Conservation (phyloP, 2,113 vertebrate genomes). For the Seriola quinqueradiata region DNA sequence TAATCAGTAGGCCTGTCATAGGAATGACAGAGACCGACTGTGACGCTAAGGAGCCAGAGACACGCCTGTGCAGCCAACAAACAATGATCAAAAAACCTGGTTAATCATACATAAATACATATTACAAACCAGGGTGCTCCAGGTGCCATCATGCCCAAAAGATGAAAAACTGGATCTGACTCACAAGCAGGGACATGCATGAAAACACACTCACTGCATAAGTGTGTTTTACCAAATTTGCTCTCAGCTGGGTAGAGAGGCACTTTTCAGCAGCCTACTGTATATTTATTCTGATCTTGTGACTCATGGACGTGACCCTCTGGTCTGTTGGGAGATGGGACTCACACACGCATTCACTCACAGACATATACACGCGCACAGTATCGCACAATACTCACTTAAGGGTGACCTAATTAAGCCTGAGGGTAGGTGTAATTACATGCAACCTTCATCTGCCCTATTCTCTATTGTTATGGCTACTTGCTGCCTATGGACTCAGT, state of each 20-base stretch:
- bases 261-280: conserved; percentile 30
- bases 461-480: conserved; percentile 73
- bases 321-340: conserved; percentile 40
- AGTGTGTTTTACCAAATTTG: conserved; percentile 20
- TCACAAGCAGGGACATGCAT: background rate
- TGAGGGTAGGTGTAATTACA: conserved; percentile 78
- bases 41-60: background rate
- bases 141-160: background rate
- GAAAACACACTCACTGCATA: conserved; percentile 23
- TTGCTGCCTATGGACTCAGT: conserved; percentile 58
- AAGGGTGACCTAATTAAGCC: conserved; percentile 80
- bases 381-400: conserved; percentile 67
- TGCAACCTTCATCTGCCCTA: conserved; percentile 76
- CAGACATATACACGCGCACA: conserved; percentile 26
- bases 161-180: conserved; percentile 12
- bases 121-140: background rate
- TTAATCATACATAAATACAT: background rate
- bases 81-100: background rate
- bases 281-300: conserved; percentile 50
- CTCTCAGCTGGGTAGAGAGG: conserved; percentile 32
- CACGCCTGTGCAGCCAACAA: background rate
- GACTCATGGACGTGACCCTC: conserved; percentile 50
- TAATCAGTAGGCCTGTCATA: conserved; percentile 2
- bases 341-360: conserved; percentile 34
- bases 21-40: conserved; percentile 1